These are phyloP conservation scores for Urocitellus parryii DNA, from an alignment of 2,113 vertebrate species.

Conservation along the genomic window DNA sequence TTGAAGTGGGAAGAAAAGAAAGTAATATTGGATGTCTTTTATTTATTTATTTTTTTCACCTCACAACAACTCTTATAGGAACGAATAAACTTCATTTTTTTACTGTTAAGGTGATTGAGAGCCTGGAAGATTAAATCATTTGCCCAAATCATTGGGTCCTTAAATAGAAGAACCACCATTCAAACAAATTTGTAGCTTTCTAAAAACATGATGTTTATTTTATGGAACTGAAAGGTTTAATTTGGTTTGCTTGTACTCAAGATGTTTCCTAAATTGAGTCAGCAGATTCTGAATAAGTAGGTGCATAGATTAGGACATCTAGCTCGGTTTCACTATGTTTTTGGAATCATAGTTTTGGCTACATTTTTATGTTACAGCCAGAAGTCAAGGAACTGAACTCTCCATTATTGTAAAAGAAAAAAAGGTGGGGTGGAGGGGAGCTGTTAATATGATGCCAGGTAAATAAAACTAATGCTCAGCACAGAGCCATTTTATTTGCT, in stretches of 20 bases:
- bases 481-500: background rate
- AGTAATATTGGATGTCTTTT: constrained; percentile 25
- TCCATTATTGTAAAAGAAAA: background rate
- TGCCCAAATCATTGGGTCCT: background rate
- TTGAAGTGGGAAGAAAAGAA: background rate
- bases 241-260: background rate
- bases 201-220: background rate
- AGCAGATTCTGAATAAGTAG: background rate
- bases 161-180: background rate
- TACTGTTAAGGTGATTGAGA: constrained; percentile 37
- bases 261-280: constrained; percentile 13
- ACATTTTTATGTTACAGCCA: background rate
- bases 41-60: background rate
- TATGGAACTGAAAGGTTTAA: background rate
- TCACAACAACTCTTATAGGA: background rate
- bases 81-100: background rate
- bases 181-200: background rate
- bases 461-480: background rate
- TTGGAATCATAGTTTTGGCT: background rate
- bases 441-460: background rate
- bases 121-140: constrained; percentile 8
- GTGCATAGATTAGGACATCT: background rate
- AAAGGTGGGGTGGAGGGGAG: no score
- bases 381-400: background rate
- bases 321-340: background rate